Conservation (phyloP, 2,888 invertebrate genomes). For the Aleiodes testaceus region DNA sequence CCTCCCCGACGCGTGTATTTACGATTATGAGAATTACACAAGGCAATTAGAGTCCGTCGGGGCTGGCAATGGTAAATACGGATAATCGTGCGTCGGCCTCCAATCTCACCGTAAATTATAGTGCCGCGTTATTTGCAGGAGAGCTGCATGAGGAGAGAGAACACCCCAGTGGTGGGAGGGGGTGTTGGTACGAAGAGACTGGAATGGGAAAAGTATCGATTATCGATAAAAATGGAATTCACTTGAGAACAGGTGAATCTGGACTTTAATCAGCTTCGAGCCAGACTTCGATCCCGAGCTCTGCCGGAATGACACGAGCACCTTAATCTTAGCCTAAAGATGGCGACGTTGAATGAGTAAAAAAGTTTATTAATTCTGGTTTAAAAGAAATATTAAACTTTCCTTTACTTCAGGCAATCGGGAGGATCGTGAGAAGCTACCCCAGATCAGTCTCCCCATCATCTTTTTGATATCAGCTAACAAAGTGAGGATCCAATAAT, state of each 20-base stretch:
- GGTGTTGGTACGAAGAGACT: slow-evolving; percentile 40
- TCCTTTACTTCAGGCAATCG: too few relatives aligned
- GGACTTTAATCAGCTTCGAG: too few relatives aligned
- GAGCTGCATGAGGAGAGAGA: slow-evolving; percentile 31
- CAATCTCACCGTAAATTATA: slow-evolving; percentile 57
- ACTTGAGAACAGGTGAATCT: too few relatives aligned
- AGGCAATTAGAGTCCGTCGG: slow-evolving; percentile 62
- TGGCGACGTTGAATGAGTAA: too few relatives aligned
- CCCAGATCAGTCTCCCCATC: slow-evolving; percentile 3
- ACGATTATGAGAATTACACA: slow-evolving; percentile 67
- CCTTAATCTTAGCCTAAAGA: too few relatives aligned
- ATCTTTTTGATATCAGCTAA: slow-evolving; percentile 57
- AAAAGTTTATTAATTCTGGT: too few relatives aligned
- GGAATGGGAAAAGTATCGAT: not conserved
- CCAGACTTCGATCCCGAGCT: too few relatives aligned
- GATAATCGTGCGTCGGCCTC: slow-evolving; percentile 59
- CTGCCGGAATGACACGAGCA: too few relatives aligned
- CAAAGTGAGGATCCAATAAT: slow-evolving; percentile 73
- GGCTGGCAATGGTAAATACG: slow-evolving; percentile 58
- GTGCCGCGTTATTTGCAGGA: slow-evolving; percentile 44
- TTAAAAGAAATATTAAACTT: too few relatives aligned
- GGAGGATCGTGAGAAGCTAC: slow-evolving; percentile 63
- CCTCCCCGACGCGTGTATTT: slow-evolving; percentile 65
- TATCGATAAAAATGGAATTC: not conserved
- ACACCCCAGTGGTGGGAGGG: slow-evolving; percentile 36